These are phyloP conservation scores for Formica exsecta DNA, from an alignment of 1,140 invertebrate species.

Conservation along the genomic window DNA sequence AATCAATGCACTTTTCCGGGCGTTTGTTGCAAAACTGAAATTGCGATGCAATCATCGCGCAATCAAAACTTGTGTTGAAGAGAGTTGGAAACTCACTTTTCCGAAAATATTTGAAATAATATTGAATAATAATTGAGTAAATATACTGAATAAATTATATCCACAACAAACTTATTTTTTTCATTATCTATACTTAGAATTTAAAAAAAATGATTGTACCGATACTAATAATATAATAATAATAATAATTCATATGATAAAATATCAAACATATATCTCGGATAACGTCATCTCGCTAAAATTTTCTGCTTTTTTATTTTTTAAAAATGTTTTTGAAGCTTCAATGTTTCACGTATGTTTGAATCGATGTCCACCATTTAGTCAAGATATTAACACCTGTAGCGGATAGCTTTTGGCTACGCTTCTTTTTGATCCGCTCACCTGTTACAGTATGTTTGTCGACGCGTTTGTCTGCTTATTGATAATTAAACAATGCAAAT, in stretches of 20 bases:
- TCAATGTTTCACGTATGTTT: background rate
- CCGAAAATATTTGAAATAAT: conserved; percentile 9
- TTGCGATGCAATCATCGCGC: conserved; percentile 38
- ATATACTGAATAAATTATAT: no score
- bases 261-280: no score
- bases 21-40: conserved; percentile 35
- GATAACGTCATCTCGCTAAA: background rate
- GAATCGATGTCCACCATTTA: background rate
- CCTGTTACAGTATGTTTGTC: background rate
- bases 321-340: background rate
- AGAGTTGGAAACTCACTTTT: background rate
- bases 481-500: conserved; percentile 7
- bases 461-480: background rate
- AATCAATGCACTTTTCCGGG: conserved; percentile 57
- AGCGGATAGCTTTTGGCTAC: background rate
- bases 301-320: background rate
- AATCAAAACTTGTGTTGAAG: conserved; percentile 42
- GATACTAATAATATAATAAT: no score
- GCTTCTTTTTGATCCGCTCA: no score
- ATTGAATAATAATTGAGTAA: background rate
- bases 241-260: no score
- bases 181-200: no score
- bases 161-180: no score
- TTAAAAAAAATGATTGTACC: no score
- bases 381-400: background rate